Percentiles rank a stretch among this genome's conserved stretches.
Evolutionary conservation across 2,888 invertebrate species (phyloP).

Genomic region (Drosophila antonietae): DNA sequence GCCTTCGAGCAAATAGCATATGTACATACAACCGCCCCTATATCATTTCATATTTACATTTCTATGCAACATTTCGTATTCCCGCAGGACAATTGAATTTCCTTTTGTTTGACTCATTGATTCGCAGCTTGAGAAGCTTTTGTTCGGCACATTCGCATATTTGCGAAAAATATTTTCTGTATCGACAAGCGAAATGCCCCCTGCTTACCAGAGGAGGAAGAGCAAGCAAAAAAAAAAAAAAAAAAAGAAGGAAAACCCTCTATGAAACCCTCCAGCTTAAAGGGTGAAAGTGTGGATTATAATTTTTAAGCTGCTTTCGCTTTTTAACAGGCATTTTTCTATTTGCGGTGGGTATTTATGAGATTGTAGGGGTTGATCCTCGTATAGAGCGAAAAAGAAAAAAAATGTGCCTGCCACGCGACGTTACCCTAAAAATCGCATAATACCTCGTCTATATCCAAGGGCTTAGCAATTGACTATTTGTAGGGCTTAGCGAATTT

Average conservation of each 20-base stretch:
- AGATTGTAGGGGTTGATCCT: slow-evolving; percentile 47
- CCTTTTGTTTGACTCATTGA: slow-evolving; percentile 65
- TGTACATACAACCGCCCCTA: background rate
- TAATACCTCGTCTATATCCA: slow-evolving; percentile 50
- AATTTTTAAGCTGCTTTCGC: slow-evolving; percentile 78
- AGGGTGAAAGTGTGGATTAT: slow-evolving; percentile 79
- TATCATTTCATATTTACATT: slow-evolving; percentile 38
- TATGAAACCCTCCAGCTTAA: slow-evolving; percentile 51
- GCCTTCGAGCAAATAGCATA: slow-evolving; percentile 6
- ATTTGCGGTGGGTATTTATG: slow-evolving; percentile 68
- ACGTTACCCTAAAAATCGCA: slow-evolving; percentile 62
- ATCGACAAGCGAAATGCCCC: slow-evolving; percentile 16
- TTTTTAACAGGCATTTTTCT: slow-evolving; percentile 55
- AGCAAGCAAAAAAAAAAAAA: background rate
- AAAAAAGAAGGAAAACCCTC: background rate
- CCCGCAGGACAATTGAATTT: slow-evolving; percentile 12
- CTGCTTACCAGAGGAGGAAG: background rate
- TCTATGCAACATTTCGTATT: slow-evolving; percentile 14
- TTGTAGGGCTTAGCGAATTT: slow-evolving; percentile 38
- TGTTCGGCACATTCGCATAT: slow-evolving; percentile 46
- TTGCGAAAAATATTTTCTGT: slow-evolving; percentile 29
- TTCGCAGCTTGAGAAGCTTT: slow-evolving; percentile 62
- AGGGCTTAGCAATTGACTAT: slow-evolving; percentile 44
- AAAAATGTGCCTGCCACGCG: slow-evolving; percentile 70
- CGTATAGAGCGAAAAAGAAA: background rate